These are phyloP conservation scores for Conus canariensis DNA, from an alignment of 2,888 invertebrate species.

Conservation along the genomic window DNA sequence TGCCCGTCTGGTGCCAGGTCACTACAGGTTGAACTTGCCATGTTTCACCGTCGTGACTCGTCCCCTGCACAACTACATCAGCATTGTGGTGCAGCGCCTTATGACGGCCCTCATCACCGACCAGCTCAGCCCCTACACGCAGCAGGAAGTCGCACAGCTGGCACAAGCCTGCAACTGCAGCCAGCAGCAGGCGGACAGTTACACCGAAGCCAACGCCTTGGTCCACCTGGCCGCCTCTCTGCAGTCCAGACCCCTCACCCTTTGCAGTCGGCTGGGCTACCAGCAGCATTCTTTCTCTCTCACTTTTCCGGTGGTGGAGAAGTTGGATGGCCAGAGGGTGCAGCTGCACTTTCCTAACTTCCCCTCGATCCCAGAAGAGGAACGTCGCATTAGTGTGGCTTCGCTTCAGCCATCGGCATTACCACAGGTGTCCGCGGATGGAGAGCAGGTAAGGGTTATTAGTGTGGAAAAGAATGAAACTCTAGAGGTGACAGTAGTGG, in stretches of 20 bases:
- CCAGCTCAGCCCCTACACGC: slow-evolving; percentile 59
- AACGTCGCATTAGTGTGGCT: slow-evolving; percentile 52
- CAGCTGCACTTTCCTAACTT: slow-evolving; percentile 47
- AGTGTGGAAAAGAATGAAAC: too few species aligned
- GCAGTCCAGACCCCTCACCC: slow-evolving; percentile 58
- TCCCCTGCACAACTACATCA: slow-evolving; percentile 70
- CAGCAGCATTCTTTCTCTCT: too few species aligned
- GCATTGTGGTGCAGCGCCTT: slow-evolving; percentile 70
- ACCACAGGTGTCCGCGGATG: not conserved
- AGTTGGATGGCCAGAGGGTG: slow-evolving; percentile 53
- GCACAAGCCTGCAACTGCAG: not conserved
- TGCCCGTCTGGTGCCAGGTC: slow-evolving; percentile 40
- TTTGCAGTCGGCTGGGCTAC: slow-evolving; percentile 25
- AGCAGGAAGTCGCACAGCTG: slow-evolving; percentile 48
- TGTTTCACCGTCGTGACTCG: slow-evolving; percentile 67
- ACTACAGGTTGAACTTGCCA: slow-evolving; percentile 64
- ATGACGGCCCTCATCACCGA: slow-evolving; percentile 63
- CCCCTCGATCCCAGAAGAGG: slow-evolving; percentile 47
- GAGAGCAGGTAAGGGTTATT: slow-evolving; percentile 8
- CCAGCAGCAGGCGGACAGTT: slow-evolving; percentile 43
- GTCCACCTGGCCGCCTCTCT: slow-evolving; percentile 57
- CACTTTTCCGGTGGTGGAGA: slow-evolving; percentile 63
- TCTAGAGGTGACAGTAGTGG: too few species aligned
- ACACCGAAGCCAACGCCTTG: slow-evolving; percentile 45
- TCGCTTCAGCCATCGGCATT: slow-evolving; percentile 55